phyloP scores from a whole-genome alignment of 2,797 vertebrate genomes.

The Pseudopleuronectes americanus region DNA sequence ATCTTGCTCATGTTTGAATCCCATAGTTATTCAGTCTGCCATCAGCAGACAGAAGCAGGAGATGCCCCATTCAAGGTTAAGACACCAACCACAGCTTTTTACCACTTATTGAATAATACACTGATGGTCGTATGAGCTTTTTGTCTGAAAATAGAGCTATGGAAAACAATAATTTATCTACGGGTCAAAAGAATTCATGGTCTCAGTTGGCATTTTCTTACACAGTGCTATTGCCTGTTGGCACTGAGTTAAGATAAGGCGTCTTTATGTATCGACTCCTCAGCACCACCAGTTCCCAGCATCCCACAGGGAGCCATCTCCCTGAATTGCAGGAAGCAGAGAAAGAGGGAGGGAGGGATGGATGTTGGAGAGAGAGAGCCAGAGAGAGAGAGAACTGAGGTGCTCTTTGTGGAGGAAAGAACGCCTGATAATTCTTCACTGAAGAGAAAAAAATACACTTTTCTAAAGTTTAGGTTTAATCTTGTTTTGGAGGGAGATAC shows the following conservation, averaged over 20 bases:
- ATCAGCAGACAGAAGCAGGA: background rate
- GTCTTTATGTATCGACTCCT: constrained; percentile 67
- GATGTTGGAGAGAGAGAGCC: constrained; percentile 33
- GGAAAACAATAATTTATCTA: no score
- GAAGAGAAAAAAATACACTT: constrained; percentile 36
- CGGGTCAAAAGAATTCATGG: background rate
- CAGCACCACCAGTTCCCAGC: constrained; percentile 65
- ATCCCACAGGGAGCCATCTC: constrained; percentile 70
- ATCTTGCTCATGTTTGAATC: background rate
- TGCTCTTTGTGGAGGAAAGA: constrained; percentile 60
- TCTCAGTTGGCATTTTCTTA: background rate
- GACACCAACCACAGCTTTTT: background rate
- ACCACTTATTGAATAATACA: background rate
- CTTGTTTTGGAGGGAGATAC: constrained; percentile 2
- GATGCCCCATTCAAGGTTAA: no score
- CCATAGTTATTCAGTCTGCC: background rate
- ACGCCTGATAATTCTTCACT: constrained; percentile 60
- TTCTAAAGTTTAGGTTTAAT: background rate
- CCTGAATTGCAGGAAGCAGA: constrained; percentile 69
- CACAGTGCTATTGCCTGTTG: constrained; percentile 27
- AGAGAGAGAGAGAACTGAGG: constrained; percentile 64
- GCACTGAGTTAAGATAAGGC: constrained; percentile 58
- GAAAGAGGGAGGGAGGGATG: constrained; percentile 50
- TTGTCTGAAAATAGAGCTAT: no score
- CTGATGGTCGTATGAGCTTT: background rate